Evolutionary conservation across 2,113 vertebrate species (phyloP).

Genomic region (Antigone vipio): DNA sequence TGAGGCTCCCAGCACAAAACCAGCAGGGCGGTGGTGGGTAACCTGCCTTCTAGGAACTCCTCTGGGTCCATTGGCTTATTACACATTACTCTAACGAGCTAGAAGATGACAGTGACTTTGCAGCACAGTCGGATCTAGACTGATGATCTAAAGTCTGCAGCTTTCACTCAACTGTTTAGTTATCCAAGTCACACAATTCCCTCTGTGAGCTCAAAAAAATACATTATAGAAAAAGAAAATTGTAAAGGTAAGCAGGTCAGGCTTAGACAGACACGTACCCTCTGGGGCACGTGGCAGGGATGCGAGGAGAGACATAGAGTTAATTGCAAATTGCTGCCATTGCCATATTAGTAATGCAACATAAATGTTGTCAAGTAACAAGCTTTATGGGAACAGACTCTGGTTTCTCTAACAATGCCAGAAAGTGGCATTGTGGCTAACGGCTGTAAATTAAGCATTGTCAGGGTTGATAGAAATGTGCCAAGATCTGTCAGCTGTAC

Average conservation of each 20-base stretch:
- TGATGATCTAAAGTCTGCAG: not conserved
- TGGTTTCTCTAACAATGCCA: not conserved
- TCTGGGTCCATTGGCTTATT: not conserved
- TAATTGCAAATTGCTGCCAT: slow-evolving; percentile 26
- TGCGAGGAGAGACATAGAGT: not conserved
- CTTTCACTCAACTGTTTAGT: not conserved
- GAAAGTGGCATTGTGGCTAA: slow-evolving; percentile 12
- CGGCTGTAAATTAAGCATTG: slow-evolving; percentile 2
- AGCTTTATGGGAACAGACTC: slow-evolving; percentile 32
- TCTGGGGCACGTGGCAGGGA: not conserved
- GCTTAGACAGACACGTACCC: not conserved
- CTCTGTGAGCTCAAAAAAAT: not conserved
- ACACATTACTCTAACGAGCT: not conserved
- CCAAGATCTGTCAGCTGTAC: not conserved
- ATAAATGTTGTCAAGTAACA: slow-evolving; percentile 31
- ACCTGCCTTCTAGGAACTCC: not conserved
- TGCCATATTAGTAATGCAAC: slow-evolving; percentile 35
- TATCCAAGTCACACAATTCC: not conserved
- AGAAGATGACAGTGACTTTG: not conserved
- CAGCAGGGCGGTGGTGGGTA: not conserved
- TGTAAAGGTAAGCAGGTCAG: not conserved
- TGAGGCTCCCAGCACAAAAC: not conserved
- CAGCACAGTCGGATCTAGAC: not conserved
- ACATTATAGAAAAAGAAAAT: not conserved
- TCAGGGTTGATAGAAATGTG: not conserved